Percentiles rank a stretch among this genome's conserved stretches.
Evolutionary conservation across 2,888 invertebrate species (phyloP).

Genomic region (Monochamus alternatus): DNA sequence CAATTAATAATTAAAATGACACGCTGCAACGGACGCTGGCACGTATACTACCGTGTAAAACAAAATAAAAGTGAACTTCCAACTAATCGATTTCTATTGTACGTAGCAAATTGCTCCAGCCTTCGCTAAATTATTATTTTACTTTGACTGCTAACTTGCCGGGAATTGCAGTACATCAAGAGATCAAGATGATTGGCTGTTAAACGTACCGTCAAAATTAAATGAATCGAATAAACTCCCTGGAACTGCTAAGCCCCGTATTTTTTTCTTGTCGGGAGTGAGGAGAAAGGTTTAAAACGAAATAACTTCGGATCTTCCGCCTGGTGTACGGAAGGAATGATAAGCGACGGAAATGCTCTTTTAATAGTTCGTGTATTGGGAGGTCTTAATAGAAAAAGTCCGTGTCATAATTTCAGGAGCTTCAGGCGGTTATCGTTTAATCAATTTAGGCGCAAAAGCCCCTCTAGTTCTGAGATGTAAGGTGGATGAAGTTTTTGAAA

Average conservation of each 20-base stretch:
- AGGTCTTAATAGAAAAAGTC: too few relatives aligned
- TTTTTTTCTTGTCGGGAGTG: background rate
- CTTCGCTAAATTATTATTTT: slow-evolving; percentile 27
- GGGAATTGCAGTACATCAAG: slow-evolving; percentile 23
- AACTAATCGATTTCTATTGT: slow-evolving; percentile 20
- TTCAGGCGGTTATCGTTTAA: too few relatives aligned
- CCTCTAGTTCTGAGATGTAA: too few relatives aligned
- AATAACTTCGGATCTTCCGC: background rate
- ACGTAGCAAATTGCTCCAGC: slow-evolving; percentile 5
- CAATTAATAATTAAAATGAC: slow-evolving; percentile 1
- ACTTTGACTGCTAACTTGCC: slow-evolving; percentile 24
- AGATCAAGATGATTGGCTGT: slow-evolving; percentile 23
- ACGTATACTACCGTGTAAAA: background rate
- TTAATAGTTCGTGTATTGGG: too few relatives aligned
- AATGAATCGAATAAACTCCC: slow-evolving; percentile 20
- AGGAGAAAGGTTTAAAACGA: background rate
- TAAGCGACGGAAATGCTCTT: too few relatives aligned
- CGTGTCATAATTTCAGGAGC: too few relatives aligned
- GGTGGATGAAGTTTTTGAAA: too few relatives aligned
- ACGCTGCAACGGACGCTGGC: background rate
- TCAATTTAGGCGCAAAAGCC: too few relatives aligned
- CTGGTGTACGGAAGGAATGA: too few relatives aligned
- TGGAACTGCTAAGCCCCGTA: slow-evolving; percentile 7
- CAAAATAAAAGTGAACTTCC: background rate
- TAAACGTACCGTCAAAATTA: background rate